Evolutionary conservation across 2,113 vertebrate species (phyloP).

Genomic region (Psilopogon haemacephalus): DNA sequence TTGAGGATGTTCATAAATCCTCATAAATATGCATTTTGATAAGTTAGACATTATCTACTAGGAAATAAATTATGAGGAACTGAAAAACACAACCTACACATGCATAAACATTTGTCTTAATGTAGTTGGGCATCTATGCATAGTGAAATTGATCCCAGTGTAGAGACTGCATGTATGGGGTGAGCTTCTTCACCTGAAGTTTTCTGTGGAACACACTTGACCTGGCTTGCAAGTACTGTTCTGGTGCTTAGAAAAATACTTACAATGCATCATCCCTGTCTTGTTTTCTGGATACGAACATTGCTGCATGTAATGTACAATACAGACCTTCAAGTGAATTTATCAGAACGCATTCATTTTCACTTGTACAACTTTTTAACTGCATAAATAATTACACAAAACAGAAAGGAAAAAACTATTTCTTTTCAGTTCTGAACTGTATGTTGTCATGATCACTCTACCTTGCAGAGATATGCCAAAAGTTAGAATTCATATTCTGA

Average conservation of each 20-base stretch:
- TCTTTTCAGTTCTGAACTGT: not conserved
- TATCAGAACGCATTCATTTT: not conserved
- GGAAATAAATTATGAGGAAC: not conserved
- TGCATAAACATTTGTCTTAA: not conserved
- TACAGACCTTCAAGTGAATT: not conserved
- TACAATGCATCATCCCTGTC: not conserved
- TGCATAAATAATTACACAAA: not conserved
- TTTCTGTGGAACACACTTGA: not conserved
- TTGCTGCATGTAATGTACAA: not conserved
- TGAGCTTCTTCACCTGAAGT: not conserved
- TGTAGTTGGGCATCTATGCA: not conserved
- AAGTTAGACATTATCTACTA: not conserved
- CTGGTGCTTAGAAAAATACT: not conserved
- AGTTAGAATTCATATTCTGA: not conserved
- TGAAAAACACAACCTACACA: not conserved
- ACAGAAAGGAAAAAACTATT: not conserved
- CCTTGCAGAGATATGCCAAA: not conserved
- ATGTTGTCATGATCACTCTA: not conserved
- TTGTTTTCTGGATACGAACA: not conserved
- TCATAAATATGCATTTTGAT: not conserved
- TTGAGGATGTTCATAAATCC: not conserved
- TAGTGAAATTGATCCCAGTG: not conserved
- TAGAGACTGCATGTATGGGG: accelerated
- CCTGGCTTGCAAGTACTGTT: not conserved
- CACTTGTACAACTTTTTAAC: not conserved